These are phyloP conservation scores for Mamestra brassicae DNA, from an alignment of 2,888 invertebrate genomes.

Conservation along the genomic window DNA sequence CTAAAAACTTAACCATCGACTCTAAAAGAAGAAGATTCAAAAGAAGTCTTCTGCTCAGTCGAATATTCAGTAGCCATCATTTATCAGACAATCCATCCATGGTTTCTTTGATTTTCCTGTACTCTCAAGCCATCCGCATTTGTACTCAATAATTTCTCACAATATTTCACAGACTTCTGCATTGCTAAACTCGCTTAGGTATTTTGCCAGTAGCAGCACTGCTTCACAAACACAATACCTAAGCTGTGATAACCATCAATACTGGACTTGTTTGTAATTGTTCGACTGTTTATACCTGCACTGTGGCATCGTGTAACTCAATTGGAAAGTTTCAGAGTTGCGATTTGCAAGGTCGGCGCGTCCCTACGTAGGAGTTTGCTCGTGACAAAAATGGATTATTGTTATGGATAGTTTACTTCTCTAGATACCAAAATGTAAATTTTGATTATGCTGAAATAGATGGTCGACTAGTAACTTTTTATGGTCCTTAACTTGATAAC, in stretches of 20 bases:
- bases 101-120: too few relatives aligned
- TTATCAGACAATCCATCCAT: too few relatives aligned
- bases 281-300: neutral
- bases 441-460: neutral
- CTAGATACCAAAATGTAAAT: neutral
- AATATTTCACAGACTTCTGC: too few relatives aligned
- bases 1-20: too few relatives aligned
- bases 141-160: too few relatives aligned
- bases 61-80: too few relatives aligned
- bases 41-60: too few relatives aligned
- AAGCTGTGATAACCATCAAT: neutral
- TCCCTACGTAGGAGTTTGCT: neutral
- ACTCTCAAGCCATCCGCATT: too few relatives aligned
- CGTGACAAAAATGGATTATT: constrained; percentile 1
- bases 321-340: constrained; percentile 23
- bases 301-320: constrained; percentile 18
- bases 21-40: too few relatives aligned
- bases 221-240: too few relatives aligned
- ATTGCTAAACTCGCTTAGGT: too few relatives aligned
- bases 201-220: neutral
- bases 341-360: constrained; percentile 26
- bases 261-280: neutral
- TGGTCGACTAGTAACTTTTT: neutral
- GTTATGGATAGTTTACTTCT: neutral
- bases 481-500: too few relatives aligned